Evolutionary conservation across 2,888 invertebrate species (phyloP), one percentile per base, ranked within the genome.

Genomic region (Gortyna flavago): DNA sequence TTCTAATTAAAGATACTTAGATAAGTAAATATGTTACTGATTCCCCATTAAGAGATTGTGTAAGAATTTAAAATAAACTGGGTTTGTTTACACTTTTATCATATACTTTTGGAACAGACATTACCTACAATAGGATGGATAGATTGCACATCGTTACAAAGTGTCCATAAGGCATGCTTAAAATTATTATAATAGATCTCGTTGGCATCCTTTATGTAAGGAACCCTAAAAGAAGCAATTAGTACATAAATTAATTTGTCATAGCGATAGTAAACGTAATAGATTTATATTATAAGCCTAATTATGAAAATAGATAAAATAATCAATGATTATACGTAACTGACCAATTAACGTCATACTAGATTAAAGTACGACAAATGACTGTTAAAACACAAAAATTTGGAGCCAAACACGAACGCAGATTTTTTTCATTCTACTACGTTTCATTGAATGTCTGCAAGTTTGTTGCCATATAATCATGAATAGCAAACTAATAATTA

Each of bases 281-380:
- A 51, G 38, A 62, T 75, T n/a, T 29, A 48, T 32, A 73, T 72
- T 62, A n/a, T 72, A 67, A 71, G 61, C n/a, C 38, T 7, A 25
- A 77, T 81, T 13, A 41, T 16, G 38, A 48, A 35, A 75, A 64
- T 6, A 54, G 32, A 72, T 68, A 38, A 64, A 79, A 69, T 72
- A 44, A 65, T 69, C 25, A 29, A 11, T 29, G 21, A 59, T 44
- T 51, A 59, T 7, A 61, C 11, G 8, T 54, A 67, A 57, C 25
- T 25, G 7, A 32, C 16, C 18, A 13, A 25, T 65, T 67, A 62
- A 54, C 66, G 78, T 80, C 61, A 66, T 7, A 57, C 54, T 66
- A 61, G 76, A 83, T 68, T 41, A 32, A 44, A 32, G 29, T 29
- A 11, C 74, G 35, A 54, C 21, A 2, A 29, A 59, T 25, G 13